Evolutionary conservation across 2,888 invertebrate genomes (phyloP), one percentile per base, ranked within the genome.

Genomic region (Caenorhabditis zanzibari): DNA sequence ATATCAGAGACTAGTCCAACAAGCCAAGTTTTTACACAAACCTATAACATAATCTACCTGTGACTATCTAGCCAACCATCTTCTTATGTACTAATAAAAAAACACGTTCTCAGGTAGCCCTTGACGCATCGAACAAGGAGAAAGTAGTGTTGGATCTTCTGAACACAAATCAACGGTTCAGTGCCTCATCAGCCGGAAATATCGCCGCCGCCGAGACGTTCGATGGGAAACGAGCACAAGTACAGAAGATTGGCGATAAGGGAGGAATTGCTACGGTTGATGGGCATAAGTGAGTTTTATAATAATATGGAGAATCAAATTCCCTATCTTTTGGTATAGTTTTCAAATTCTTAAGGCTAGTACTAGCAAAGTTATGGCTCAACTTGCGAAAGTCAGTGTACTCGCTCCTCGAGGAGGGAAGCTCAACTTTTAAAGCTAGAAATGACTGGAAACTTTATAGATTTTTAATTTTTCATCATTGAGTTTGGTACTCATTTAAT

Each of bases 241-340:
- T 91, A 12, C 92, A 92, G 76, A 88, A 89, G 63, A 91, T 92
- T 75, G 92, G 92, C 12, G 91, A 92, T 61, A 90, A 90, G 61
- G 92, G 92, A 71, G 92, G 92, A 32, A 85, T 92, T 19, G 92
- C 92, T 3, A 89, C 89, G n/a, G 89, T 86, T 5, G 92, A 88
- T 59, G 92, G 91, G 24, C 92, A 92, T 76, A 92, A 90, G 91
- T 91, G 52, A 82, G 84, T 83, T 12, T 47, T 1, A 19, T 3
- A 6, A n/a, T 22, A 4, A 38, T 9, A 14, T 16, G 32, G 4
- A 14, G 6, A n/a, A 32, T 3, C 6, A 14, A 28, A 38, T 38
- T 38, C 2, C 38, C 12, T 38, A 38, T 12, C 12, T 10, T 38
- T 38, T 38, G 38, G 38, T 38, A 38, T 38, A 38, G 38, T 38